These are phyloP conservation scores for Dascyllus trimaculatus DNA, from an alignment of 2,113 vertebrate genomes.

Conservation along the genomic window DNA sequence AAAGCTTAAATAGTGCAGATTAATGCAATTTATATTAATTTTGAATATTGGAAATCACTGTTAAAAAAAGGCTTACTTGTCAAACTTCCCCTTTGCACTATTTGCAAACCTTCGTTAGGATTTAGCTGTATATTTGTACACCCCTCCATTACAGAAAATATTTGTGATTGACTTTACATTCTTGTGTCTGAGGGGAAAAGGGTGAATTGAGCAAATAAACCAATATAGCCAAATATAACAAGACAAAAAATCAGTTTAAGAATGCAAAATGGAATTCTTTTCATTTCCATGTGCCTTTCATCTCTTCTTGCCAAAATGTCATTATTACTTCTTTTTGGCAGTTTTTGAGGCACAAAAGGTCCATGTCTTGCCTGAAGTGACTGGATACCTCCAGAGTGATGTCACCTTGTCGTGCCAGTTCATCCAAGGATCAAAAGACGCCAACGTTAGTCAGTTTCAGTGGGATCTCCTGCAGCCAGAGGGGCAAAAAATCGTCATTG, in stretches of 20 bases:
- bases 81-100: background rate
- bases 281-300: no score
- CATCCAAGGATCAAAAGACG: rapidly evolving
- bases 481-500: constrained; percentile 23
- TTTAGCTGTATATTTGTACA: background rate
- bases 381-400: constrained; percentile 64
- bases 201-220: background rate
- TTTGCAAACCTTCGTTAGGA: no score
- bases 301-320: background rate
- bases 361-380: constrained; percentile 47
- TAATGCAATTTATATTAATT: no score
- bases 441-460: background rate
- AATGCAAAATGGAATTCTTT: no score
- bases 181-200: background rate
- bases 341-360: constrained; percentile 57
- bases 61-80: background rate
- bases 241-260: no score
- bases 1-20: no score
- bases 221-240: no score
- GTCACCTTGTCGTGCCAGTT: constrained; percentile 78
- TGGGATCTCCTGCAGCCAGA: constrained; percentile 66
- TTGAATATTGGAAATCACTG: no score
- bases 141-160: background rate
- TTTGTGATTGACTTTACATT: no score
- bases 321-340: constrained; percentile 1